Percentiles rank a stretch among this genome's conserved stretches.
phyloP scores from a whole-genome alignment of 2,888 invertebrate species.

The Crocallis elinguaria region DNA sequence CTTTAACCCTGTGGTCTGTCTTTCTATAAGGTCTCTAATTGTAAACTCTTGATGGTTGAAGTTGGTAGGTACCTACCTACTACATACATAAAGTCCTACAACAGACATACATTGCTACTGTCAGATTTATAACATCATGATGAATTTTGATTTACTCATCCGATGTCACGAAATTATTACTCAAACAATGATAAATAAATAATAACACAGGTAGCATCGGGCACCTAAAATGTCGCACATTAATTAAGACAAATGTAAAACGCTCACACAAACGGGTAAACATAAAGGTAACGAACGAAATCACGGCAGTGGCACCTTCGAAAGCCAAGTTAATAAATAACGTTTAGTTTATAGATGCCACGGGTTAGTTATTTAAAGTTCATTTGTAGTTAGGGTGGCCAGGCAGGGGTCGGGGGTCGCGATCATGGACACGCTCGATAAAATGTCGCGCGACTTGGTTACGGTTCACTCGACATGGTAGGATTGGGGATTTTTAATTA shows the following conservation, averaged over 20 bases:
- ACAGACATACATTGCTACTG: too few relatives aligned
- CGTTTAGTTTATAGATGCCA: slow-evolving; percentile 64
- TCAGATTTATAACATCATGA: too few relatives aligned
- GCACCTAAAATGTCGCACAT: slow-evolving; percentile 25
- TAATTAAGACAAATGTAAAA: slow-evolving; percentile 34
- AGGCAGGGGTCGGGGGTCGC: slow-evolving; percentile 30
- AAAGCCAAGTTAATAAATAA: slow-evolving; percentile 64
- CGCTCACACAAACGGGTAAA: slow-evolving; percentile 24
- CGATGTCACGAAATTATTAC: too few relatives aligned
- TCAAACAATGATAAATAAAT: too few relatives aligned
- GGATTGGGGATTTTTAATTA: slow-evolving; percentile 19
- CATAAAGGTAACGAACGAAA: slow-evolving; percentile 35
- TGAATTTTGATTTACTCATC: too few relatives aligned
- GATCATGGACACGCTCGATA: slow-evolving; percentile 35
- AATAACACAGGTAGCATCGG: background rate
- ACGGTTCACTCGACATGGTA: slow-evolving; percentile 24
- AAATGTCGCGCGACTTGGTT: slow-evolving; percentile 33
- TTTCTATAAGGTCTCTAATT: too few relatives aligned
- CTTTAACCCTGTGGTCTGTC: too few relatives aligned
- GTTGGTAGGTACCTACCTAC: too few relatives aligned
- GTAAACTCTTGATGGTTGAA: too few relatives aligned
- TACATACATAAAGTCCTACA: too few relatives aligned
- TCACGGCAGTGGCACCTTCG: slow-evolving; percentile 45
- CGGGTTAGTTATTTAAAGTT: slow-evolving; percentile 63
- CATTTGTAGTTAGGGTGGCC: slow-evolving; percentile 44